Base-by-base conservation (phyloP, 2,113 vertebrate species). In the Mixornis gularis region DNA sequence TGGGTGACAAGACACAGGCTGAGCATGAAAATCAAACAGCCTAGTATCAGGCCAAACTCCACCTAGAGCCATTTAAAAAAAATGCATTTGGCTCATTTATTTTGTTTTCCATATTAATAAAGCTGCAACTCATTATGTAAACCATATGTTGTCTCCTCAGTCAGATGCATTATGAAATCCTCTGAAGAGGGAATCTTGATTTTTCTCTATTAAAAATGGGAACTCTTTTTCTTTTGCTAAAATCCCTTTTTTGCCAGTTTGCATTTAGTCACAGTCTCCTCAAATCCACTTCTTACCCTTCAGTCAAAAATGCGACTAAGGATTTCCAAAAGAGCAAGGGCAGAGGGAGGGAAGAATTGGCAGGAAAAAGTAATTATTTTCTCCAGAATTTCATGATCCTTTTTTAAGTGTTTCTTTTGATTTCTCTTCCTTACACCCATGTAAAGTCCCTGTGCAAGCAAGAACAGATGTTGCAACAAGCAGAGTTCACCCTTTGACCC, bases 401-500 rank as follows among this genome's bases (percentile, higher is more conserved):
- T 95, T 95, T 94, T 93, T 59, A 92, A 89, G 56, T 85, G 60
- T 25, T 90, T 83, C 93, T 95, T 97, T 94, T 93, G 89, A 92
- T 97, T 95, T 95, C 84, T 91, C 89, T 73, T 86, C 78, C 85
- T 96, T 96, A 86, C 85, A 94, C 64, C 65, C 60, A 12, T 95
- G 89, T 80, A 56, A 94, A 84, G 36, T 95, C 94, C 85, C 87
- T 88, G 29, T 94, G 86, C 97, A 97, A 97, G 89, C 77, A 95
- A 94, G 96, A 97, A 97, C 97, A 98, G 94, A 96, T 98, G 97
- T 97, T 97, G 80, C 86, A 95, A 95, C 89, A 95, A 92, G 77
- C 44, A 18, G 71, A 90, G 89, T 85, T 96, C 89, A 82, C 95
- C 91, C 76, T 81, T 88, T 74, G 85, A 92, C 94, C 94, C 62